A percentile compares a stretch with the other conserved stretches of the same genome.
Conservation (phyloP, 2,888 invertebrate species). For the Allolobophora icterica region DNA sequence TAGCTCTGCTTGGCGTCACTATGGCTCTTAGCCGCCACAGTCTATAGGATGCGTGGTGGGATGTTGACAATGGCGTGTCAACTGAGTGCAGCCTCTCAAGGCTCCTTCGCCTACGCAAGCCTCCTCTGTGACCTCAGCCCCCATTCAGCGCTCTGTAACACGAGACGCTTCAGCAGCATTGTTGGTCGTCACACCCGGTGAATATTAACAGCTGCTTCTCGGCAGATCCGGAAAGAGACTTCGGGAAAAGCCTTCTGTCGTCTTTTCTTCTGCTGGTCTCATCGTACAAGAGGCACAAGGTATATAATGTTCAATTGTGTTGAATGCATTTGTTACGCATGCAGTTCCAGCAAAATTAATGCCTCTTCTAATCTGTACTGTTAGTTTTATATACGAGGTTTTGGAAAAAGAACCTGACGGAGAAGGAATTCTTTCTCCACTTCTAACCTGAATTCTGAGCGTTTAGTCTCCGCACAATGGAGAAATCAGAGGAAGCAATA, state of each 20-base stretch:
- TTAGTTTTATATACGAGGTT: not conserved
- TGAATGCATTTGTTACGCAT: not conserved
- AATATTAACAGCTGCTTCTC: not conserved
- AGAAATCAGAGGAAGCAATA: not conserved
- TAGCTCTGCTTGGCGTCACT: not conserved
- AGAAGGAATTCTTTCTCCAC: not conserved
- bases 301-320: not conserved
- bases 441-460: not conserved
- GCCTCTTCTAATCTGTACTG: not conserved
- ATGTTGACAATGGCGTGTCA: conserved; percentile 17
- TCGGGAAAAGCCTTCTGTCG: not conserved
- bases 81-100: not conserved
- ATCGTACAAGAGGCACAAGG: not conserved
- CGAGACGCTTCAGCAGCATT: not conserved
- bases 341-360: not conserved
- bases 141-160: not conserved
- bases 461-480: not conserved
- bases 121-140: too few relatives aligned
- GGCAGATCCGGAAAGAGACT: not conserved
- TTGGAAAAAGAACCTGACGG: not conserved
- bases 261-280: not conserved
- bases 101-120: not conserved
- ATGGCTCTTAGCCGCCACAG: not conserved
- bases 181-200: not conserved
- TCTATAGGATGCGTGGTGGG: not conserved